A percentile compares a stretch with the other conserved stretches of the same genome.
Conservation (phyloP, 2,888 invertebrate genomes). For the Koerneria pararmatus region DNA sequence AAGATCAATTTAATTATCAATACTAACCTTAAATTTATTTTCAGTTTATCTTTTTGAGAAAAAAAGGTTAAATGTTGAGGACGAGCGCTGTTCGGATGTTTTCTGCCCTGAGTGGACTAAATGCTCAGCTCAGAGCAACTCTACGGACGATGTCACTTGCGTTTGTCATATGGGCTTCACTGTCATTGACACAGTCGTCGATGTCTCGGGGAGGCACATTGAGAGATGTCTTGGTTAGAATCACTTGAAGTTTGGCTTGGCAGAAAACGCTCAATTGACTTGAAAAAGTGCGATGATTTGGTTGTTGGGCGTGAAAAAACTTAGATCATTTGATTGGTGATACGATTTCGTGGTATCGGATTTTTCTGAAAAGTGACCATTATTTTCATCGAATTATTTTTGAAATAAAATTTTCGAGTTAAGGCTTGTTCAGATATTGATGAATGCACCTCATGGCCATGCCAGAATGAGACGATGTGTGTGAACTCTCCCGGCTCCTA, state of each 20-base stretch:
- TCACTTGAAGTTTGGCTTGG: background rate
- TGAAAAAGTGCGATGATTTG: too few relatives aligned
- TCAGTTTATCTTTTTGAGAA: too few relatives aligned
- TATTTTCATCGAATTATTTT: too few relatives aligned
- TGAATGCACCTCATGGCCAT: background rate
- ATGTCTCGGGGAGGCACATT: slow-evolving; percentile 3
- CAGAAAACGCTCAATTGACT: background rate
- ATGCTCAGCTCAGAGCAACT: background rate
- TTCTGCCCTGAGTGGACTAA: slow-evolving; percentile 13
- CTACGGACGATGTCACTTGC: slow-evolving; percentile 2
- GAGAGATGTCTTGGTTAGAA: slow-evolving; percentile 12
- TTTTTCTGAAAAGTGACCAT: too few relatives aligned
- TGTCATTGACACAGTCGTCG: background rate
- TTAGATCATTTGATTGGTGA: too few relatives aligned
- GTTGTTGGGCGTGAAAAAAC: too few relatives aligned
- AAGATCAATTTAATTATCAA: too few relatives aligned
- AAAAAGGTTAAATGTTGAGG: slow-evolving; percentile 8
- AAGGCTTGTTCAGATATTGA: slow-evolving; percentile 17
- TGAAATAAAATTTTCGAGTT: too few relatives aligned
- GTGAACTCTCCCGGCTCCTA: slow-evolving; percentile 13
- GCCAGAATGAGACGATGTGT: background rate
- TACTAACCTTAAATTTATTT: too few relatives aligned
- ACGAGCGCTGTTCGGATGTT: slow-evolving; percentile 11
- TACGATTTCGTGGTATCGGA: too few relatives aligned
- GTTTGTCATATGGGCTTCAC: background rate